Conservation (phyloP, 1,140 invertebrate species). For the Micrasema minimum region DNA sequence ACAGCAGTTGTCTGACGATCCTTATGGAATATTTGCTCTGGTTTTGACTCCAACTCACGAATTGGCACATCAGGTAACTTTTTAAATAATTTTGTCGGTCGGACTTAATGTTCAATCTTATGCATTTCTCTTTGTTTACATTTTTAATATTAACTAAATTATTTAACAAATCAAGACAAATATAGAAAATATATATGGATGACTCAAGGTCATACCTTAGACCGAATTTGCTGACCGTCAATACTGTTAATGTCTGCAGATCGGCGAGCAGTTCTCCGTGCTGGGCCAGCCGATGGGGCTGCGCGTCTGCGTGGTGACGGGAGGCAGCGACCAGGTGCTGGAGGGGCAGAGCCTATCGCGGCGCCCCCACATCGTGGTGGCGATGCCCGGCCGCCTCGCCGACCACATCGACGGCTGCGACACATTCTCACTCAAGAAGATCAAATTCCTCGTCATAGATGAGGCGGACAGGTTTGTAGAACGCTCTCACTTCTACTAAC, state of each 20-base stretch:
- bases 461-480: constrained; percentile 86
- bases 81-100: no score
- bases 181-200: no score
- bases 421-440: constrained; percentile 82
- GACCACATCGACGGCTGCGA: constrained; percentile 89
- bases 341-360: constrained; percentile 89
- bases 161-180: no score
- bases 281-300: constrained; percentile 87
- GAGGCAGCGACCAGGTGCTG: constrained; percentile 92
- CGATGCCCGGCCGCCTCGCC: constrained; percentile 89
- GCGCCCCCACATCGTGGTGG: constrained; percentile 93
- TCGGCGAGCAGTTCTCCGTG: constrained; percentile 92
- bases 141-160: no score
- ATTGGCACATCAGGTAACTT: constrained; percentile 80
- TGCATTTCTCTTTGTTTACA: no score
- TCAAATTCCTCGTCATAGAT: constrained; percentile 90
- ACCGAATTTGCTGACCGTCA: no score
- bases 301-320: constrained; percentile 85
- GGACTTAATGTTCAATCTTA: no score
- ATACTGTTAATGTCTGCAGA: constrained; percentile 65
- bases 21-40: constrained; percentile 95
- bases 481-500: not conserved
- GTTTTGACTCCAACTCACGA: constrained; percentile 96
- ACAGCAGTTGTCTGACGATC: constrained; percentile 90
- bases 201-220: no score